A percentile compares a stretch with the other conserved stretches of the same genome.
Conservation (phyloP, 2,113 vertebrate species). For the Chaetops frenatus region DNA sequence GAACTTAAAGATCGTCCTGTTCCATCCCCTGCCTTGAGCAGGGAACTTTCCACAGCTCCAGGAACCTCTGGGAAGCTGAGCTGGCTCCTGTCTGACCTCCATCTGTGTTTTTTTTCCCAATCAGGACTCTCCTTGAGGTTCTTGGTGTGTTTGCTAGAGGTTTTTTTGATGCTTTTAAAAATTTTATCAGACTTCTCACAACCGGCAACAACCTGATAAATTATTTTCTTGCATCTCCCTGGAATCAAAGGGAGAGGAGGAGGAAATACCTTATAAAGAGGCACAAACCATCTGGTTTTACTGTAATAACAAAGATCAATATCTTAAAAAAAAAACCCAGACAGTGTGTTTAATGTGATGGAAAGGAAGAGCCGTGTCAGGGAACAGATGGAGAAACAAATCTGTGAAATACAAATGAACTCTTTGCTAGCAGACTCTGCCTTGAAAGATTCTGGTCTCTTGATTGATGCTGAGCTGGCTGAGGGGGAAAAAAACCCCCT, state of each 20-base stretch:
- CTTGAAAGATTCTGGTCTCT: not conserved
- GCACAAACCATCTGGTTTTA: not conserved
- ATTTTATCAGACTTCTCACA: not conserved
- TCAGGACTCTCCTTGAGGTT: not conserved
- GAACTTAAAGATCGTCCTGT: not conserved
- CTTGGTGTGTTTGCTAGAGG: not conserved
- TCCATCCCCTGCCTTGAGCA: not conserved
- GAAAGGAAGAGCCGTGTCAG: not conserved
- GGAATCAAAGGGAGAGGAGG: not conserved
- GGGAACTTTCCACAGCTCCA: not conserved
- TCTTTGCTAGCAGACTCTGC: not conserved
- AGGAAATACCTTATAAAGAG: not conserved
- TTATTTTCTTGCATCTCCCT: not conserved
- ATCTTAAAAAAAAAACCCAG: not conserved
- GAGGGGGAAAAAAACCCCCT: not conserved
- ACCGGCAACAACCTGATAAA: not conserved
- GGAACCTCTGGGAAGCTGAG: not conserved
- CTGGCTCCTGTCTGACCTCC: not conserved
- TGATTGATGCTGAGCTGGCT: not conserved
- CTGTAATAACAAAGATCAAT: not conserved
- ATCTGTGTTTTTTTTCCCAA: not conserved
- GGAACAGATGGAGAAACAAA: not conserved
- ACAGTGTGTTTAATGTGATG: not conserved
- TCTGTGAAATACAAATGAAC: not conserved
- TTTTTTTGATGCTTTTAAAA: not conserved